phyloP scores from a whole-genome alignment of 2,888 invertebrate species.

The Cepaea hortensis region DNA sequence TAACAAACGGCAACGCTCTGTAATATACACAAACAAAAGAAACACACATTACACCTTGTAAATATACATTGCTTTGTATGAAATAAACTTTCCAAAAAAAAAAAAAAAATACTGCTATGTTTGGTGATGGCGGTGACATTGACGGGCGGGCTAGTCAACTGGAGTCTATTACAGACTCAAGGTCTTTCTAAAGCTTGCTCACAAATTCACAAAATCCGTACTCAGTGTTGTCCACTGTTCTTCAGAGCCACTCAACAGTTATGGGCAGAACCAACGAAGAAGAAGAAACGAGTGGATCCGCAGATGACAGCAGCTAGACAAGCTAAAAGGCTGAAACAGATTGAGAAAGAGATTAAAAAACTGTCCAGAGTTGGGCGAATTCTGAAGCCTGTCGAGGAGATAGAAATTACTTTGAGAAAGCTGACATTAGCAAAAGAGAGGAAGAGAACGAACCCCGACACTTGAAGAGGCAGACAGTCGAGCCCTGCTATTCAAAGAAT shows the following conservation, averaged over 20 bases:
- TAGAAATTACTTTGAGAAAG: conserved; percentile 84
- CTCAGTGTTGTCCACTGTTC: conserved; percentile 36
- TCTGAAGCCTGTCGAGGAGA: conserved; percentile 92
- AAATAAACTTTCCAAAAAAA: too few species aligned
- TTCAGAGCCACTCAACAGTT: conserved; percentile 42
- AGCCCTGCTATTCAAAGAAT: conserved; percentile 84
- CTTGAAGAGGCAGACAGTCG: conserved; percentile 82
- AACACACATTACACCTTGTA: too few species aligned
- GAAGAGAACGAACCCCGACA: conserved; percentile 69
- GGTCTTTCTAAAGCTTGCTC: neutral
- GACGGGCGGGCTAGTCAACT: too few species aligned
- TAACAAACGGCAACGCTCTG: too few species aligned
- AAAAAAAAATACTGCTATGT: too few species aligned
- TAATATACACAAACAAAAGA: too few species aligned
- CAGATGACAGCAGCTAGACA: conserved; percentile 87
- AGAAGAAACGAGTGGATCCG: conserved; percentile 91
- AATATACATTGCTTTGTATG: too few species aligned
- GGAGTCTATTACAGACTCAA: neutral
- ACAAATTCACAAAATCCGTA: conserved; percentile 29
- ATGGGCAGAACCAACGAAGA: conserved; percentile 84
- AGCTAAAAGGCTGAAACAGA: conserved; percentile 86
- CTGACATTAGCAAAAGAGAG: conserved; percentile 68
- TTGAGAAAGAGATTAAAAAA: conserved; percentile 90
- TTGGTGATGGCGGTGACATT: too few species aligned
- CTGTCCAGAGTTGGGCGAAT: conserved; percentile 88